These are phyloP conservation scores for Athalia rosae DNA, from an alignment of 2,888 invertebrate genomes.

Conservation along the genomic window DNA sequence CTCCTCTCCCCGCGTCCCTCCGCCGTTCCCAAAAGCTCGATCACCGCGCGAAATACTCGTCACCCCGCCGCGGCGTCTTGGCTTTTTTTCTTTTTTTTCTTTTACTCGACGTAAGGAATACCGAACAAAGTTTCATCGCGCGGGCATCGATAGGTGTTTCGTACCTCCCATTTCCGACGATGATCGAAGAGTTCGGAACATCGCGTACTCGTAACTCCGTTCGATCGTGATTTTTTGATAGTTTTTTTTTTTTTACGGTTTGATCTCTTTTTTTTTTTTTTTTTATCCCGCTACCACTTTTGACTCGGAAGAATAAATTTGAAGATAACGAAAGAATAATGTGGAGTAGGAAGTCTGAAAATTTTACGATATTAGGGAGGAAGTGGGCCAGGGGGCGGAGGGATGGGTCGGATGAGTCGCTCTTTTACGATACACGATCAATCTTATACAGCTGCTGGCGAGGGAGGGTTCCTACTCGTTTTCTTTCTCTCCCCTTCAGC, in stretches of 20 bases:
- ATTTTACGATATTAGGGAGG: too few species aligned
- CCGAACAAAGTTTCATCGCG: slow-evolving; percentile 54
- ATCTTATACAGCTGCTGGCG: background rate
- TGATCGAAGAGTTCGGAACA: background rate
- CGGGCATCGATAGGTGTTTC: slow-evolving; percentile 62
- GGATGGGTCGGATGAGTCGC: too few species aligned
- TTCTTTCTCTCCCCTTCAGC: too few species aligned
- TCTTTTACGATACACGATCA: background rate
- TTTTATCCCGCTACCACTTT: too few species aligned
- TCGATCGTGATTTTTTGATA: background rate
- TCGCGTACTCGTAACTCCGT: background rate
- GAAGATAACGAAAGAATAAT: too few species aligned
- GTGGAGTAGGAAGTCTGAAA: too few species aligned
- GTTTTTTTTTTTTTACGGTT: background rate
- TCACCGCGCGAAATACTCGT: background rate
- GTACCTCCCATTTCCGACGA: slow-evolving; percentile 50
- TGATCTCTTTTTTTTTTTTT: background rate
- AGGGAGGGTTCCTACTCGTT: background rate
- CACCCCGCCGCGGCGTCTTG: too few species aligned
- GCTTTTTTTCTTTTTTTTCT: too few species aligned
- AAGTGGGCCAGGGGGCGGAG: too few species aligned
- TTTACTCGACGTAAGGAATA: slow-evolving; percentile 49
- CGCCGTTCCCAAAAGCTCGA: background rate
- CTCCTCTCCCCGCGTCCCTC: background rate
- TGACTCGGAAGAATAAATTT: too few species aligned